phyloP scores from a whole-genome alignment of 2,113 vertebrate genomes.

The Thinocorus orbignyianus region DNA sequence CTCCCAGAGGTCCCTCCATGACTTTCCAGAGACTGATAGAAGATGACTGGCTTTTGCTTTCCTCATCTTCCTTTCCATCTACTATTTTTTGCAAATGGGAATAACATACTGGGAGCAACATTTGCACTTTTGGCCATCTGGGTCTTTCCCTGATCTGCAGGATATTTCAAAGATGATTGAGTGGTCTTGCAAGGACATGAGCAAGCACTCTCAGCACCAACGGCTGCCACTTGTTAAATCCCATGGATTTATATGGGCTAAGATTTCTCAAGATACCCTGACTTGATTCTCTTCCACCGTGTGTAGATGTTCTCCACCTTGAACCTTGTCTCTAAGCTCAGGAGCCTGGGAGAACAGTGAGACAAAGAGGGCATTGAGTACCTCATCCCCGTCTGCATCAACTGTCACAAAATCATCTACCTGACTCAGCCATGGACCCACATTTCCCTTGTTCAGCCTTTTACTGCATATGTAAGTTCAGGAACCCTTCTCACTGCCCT shows the following conservation, averaged over 20 bases:
- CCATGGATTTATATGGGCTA: background rate
- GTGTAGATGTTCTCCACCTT: background rate
- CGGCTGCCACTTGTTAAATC: background rate
- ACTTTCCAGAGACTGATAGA: background rate
- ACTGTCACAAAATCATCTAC: background rate
- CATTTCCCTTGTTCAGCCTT: background rate
- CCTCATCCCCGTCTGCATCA: background rate
- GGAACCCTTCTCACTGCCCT: background rate
- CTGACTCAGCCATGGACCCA: background rate
- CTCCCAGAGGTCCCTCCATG: background rate
- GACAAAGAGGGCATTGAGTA: background rate
- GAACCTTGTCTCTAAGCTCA: background rate
- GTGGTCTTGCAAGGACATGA: background rate
- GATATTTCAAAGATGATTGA: background rate
- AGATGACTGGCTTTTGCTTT: background rate
- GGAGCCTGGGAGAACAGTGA: background rate
- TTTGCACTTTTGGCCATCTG: background rate
- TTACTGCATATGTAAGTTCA: background rate
- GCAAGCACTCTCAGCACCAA: background rate
- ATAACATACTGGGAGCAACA: accelerated
- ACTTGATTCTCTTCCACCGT: background rate
- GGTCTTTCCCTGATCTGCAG: too few species aligned
- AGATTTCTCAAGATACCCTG: background rate
- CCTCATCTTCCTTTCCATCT: background rate
- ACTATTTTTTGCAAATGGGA: background rate